Percentiles rank a stretch among this genome's conserved stretches.
Conservation (phyloP, 1,140 invertebrate genomes). For the Zeugodacus cucurbitae region DNA sequence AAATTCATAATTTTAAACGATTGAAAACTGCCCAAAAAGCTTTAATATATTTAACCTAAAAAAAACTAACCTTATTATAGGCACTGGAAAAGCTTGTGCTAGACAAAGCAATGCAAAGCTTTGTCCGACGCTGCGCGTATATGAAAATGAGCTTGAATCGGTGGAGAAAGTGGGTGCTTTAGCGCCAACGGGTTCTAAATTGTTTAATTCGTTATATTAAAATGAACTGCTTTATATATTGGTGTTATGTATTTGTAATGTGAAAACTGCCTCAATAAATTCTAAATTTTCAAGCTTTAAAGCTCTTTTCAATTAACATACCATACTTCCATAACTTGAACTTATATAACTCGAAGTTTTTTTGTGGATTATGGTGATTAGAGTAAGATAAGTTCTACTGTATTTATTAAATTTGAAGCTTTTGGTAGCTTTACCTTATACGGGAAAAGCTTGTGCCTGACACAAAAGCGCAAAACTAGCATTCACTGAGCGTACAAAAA, state of each 20-base stretch:
- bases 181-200: conserved; percentile 75
- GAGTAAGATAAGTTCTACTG: no score
- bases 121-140: conserved; percentile 75
- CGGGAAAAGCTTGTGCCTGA: conserved; percentile 79
- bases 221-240: background rate
- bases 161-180: conserved; percentile 73
- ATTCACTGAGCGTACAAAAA: conserved; percentile 68
- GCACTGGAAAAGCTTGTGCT: conserved; percentile 72
- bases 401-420: no score
- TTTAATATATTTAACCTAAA: background rate
- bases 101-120: conserved; percentile 79
- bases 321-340: no score
- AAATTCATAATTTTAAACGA: background rate
- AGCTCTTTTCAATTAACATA: no score
- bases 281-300: no score
- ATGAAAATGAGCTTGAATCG: conserved; percentile 67
- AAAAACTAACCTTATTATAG: conserved; percentile 62
- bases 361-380: no score
- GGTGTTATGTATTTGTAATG: background rate
- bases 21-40: conserved; percentile 5
- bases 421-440: conserved; percentile 68
- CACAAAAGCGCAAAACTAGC: conserved; percentile 75
- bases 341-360: no score
- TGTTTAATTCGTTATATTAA: background rate
- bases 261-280: background rate